Evolutionary conservation across 2,113 vertebrate species (phyloP).

Genomic region (Dendrocopos noguchii): DNA sequence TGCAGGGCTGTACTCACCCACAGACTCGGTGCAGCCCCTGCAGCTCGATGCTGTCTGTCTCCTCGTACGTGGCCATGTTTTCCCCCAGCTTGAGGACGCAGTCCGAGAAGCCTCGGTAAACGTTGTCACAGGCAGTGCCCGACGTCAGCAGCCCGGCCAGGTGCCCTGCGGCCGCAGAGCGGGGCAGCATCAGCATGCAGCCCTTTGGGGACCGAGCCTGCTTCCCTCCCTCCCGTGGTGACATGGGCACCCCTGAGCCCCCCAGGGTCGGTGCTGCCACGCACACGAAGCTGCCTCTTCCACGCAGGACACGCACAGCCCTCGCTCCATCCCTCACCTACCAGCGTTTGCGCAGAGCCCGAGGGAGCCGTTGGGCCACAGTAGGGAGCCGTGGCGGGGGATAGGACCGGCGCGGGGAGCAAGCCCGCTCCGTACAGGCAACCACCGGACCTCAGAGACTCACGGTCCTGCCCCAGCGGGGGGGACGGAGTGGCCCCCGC

Average conservation of each 20-base stretch:
- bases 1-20: conserved; percentile 26
- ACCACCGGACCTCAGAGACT: not conserved
- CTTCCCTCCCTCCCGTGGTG: not conserved
- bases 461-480: no score
- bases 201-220: not conserved
- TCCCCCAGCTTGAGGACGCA: conserved; percentile 78
- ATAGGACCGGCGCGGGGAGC: no score
- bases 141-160: conserved; percentile 41
- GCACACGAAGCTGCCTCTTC: accelerated
- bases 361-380: not conserved
- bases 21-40: conserved; percentile 72
- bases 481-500: no score
- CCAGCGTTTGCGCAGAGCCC: not conserved
- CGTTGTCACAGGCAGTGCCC: conserved; percentile 62
- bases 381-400: accelerated
- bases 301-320: not conserved
- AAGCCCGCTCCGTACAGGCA: not conserved
- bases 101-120: conserved; percentile 79
- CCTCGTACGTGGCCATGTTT: conserved; percentile 74
- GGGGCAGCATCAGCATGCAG: not conserved
- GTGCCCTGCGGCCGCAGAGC: conserved; percentile 33
- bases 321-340: accelerated
- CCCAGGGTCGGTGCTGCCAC: not conserved
- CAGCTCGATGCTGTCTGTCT: conserved; percentile 67
- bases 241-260: not conserved